A percentile compares a stretch with the other conserved stretches of the same genome.
These are phyloP conservation scores for Drosophila parabipectinata DNA, from an alignment of 1,140 invertebrate species.

Conservation along the genomic window DNA sequence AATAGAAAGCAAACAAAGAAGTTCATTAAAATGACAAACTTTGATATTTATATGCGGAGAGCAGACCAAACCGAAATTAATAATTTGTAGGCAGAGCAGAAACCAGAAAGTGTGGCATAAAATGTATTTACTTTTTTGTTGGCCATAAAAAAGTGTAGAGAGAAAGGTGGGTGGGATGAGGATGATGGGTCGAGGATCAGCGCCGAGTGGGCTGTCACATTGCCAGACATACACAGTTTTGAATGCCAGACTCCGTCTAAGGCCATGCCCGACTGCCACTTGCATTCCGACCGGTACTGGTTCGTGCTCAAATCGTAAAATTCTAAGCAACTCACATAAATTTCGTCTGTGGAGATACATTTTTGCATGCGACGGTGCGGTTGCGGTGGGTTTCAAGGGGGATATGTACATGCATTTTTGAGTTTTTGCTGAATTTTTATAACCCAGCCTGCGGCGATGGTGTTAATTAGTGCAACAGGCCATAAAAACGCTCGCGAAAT, in stretches of 20 bases:
- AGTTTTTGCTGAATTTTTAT: conserved; percentile 49
- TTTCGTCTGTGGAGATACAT: conserved; percentile 42
- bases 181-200: conserved; percentile 6
- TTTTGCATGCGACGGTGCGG: conserved; percentile 16
- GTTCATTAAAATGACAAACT: conserved; percentile 67
- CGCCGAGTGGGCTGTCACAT: conserved; percentile 6
- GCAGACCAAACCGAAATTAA: conserved; percentile 3
- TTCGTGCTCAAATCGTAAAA: conserved; percentile 50
- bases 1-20: conserved; percentile 42
- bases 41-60: conserved; percentile 39
- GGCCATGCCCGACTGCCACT: conserved; percentile 42
- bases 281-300: conserved; percentile 30
- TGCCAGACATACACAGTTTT: conserved; percentile 30
- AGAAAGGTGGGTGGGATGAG: not conserved
- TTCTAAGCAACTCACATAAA: conserved; percentile 47
- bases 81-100: conserved; percentile 16
- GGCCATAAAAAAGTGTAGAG: not conserved
- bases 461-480: conserved; percentile 71
- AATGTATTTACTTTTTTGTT: conserved; percentile 4
- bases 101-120: conserved; percentile 35
- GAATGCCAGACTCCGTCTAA: conserved; percentile 38
- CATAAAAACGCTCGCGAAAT: conserved; percentile 44
- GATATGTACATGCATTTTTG: not conserved
- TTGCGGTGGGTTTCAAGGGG: not conserved
- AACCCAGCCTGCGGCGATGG: conserved; percentile 34